phyloP scores from a whole-genome alignment of 2,113 vertebrate genomes.

The Eptatretus burgeri region DNA sequence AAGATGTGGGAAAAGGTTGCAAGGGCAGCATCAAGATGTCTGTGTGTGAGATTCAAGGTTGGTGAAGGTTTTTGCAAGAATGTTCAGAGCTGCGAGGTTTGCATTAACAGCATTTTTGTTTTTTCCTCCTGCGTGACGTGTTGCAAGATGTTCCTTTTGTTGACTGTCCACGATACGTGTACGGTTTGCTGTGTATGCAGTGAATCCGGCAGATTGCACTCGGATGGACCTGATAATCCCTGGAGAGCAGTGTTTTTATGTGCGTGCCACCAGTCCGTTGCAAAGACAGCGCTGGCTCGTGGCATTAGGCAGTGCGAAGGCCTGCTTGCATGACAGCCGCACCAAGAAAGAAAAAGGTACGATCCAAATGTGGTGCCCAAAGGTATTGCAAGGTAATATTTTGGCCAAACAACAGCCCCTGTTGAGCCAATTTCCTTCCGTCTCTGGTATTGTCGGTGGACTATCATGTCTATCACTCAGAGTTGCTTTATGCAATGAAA shows the following conservation, averaged over 20 bases:
- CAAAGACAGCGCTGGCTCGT: conserved; percentile 43
- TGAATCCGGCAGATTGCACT: conserved; percentile 33
- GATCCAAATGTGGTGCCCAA: neutral
- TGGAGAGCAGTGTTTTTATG: conserved; percentile 42
- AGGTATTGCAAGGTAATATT: too few relatives aligned
- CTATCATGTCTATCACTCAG: too few relatives aligned
- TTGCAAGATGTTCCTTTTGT: too few relatives aligned
- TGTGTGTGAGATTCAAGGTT: conserved; percentile 52
- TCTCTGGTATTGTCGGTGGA: too few relatives aligned
- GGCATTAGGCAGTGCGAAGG: conserved; percentile 41
- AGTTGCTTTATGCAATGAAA: neutral
- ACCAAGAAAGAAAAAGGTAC: conserved; percentile 45
- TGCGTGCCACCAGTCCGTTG: conserved; percentile 40
- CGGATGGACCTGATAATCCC: conserved; percentile 44
- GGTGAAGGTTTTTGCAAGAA: neutral
- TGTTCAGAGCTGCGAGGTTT: too few relatives aligned
- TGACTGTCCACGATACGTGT: neutral
- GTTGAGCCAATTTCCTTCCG: too few relatives aligned
- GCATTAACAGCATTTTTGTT: too few relatives aligned
- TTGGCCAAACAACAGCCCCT: too few relatives aligned
- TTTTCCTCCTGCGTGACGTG: too few relatives aligned
- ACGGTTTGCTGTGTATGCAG: conserved; percentile 13
- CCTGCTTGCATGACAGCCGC: conserved; percentile 31
- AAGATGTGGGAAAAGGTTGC: conserved; percentile 43
- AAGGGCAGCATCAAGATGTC: conserved; percentile 56